Conservation (phyloP, 2,113 vertebrate genomes). For the Polypterus senegalus region DNA sequence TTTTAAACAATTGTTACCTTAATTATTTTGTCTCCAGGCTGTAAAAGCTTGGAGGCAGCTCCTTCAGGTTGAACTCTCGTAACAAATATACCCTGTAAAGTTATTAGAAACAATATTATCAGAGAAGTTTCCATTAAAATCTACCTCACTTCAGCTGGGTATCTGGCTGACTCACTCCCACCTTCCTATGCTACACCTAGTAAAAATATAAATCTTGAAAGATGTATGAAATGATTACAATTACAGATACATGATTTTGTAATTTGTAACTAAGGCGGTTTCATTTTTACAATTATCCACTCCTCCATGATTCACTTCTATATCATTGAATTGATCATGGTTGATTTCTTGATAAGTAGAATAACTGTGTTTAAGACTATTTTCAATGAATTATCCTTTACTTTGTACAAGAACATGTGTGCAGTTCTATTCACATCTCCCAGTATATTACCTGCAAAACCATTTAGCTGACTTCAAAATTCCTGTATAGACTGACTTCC, state of each 20-base stretch:
- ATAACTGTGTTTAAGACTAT: background rate
- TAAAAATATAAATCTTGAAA: too few relatives aligned
- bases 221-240: too few relatives aligned
- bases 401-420: background rate
- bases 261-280: too few relatives aligned
- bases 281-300: too few relatives aligned
- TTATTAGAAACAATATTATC: constrained; percentile 13
- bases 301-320: too few relatives aligned
- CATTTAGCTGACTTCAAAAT: too few relatives aligned
- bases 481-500: too few relatives aligned
- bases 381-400: background rate
- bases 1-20: constrained; percentile 47
- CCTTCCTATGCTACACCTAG: background rate
- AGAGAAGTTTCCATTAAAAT: background rate
- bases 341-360: too few relatives aligned
- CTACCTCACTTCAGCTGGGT: background rate
- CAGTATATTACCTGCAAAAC: too few relatives aligned
- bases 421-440: background rate
- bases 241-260: too few relatives aligned
- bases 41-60: constrained; percentile 81
- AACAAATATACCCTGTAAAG: constrained; percentile 87
- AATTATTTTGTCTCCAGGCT: constrained; percentile 89
- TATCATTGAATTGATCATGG: too few relatives aligned
- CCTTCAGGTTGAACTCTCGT: constrained; percentile 92
- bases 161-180: background rate